Conservation (phyloP, 2,113 vertebrate genomes). For the Pyrgilauda ruficollis region DNA sequence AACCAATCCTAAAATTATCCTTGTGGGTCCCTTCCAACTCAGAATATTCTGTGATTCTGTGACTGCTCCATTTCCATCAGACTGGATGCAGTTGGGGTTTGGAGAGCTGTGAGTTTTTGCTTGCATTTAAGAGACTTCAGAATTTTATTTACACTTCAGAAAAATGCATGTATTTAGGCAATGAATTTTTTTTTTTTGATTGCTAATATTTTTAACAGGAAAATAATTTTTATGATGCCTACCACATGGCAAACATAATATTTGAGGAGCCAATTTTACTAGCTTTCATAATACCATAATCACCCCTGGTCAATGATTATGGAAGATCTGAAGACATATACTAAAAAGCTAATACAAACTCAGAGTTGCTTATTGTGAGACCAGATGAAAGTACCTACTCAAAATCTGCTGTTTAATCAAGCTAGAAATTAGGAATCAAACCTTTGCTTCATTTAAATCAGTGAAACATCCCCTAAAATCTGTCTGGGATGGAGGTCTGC, state of each 20-base stretch:
- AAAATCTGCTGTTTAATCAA: neutral
- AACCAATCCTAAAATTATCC: neutral
- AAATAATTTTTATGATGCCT: neutral
- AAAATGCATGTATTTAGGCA: neutral
- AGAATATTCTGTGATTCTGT: neutral
- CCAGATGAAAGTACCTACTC: neutral
- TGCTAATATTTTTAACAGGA: neutral
- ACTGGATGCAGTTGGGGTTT: neutral
- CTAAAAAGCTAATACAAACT: neutral
- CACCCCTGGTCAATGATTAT: neutral
- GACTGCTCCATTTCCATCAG: neutral
- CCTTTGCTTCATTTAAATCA: neutral
- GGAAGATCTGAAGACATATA: neutral
- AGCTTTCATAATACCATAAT: neutral
- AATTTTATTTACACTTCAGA: neutral
- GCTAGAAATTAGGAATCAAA: neutral
- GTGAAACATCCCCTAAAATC: neutral
- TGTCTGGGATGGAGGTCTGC: neutral
- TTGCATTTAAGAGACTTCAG: neutral
- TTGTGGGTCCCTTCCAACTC: neutral
- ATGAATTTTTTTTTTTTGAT: neutral
- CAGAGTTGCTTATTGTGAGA: neutral
- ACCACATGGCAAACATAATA: neutral
- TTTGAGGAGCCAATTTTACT: neutral
- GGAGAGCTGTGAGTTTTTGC: fast-evolving